These are phyloP conservation scores for Cephalopachus bancanus DNA, from an alignment of 2,797 vertebrate species.

Conservation along the genomic window DNA sequence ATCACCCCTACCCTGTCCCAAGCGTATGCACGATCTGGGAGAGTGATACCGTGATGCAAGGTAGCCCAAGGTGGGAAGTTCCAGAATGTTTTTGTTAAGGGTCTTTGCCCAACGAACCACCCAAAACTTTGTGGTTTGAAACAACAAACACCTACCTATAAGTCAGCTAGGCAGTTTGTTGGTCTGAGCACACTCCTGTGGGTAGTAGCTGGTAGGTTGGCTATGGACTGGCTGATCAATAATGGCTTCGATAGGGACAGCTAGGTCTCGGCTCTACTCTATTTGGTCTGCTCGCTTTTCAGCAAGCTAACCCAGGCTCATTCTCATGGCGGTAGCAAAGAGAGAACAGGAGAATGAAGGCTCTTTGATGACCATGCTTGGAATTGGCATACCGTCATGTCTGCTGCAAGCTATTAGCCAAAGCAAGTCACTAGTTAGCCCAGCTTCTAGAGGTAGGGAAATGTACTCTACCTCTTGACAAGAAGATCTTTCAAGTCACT, in stretches of 20 bases:
- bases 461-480: neutral
- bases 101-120: neutral
- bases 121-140: neutral
- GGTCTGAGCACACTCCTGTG: no score
- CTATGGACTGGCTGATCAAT: neutral
- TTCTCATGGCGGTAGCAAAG: neutral
- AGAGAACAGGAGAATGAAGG: neutral
- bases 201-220: no score
- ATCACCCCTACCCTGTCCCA: neutral
- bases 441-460: neutral
- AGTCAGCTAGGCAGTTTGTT: neutral
- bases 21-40: slow-evolving; percentile 14
- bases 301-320: neutral
- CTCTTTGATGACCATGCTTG: neutral
- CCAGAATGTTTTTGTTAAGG: neutral
- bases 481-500: neutral
- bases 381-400: neutral
- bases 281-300: neutral
- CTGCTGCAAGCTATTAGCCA: neutral
- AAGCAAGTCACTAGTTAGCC: neutral
- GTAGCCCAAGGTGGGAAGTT: neutral
- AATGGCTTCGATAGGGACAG: neutral
- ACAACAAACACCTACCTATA: neutral
- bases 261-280: neutral
- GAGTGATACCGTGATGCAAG: neutral